Evolutionary conservation across 1,140 invertebrate species (phyloP), one percentile per base, ranked within the genome.

Genomic region (Meloidogyne hapla): DNA sequence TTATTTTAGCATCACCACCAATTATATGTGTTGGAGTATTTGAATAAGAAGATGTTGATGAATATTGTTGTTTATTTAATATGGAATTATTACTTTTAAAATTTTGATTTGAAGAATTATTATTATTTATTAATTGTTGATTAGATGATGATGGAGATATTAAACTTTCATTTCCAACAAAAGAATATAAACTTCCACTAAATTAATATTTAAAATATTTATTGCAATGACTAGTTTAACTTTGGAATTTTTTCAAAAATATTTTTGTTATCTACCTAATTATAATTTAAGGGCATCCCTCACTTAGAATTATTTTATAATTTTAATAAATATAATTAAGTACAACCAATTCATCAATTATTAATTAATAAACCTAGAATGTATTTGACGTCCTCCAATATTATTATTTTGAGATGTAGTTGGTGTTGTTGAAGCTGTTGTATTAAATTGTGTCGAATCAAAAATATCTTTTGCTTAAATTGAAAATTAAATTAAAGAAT

Each of bases 1-100:
- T 80, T 13, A 83, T 81, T 62, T 80, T 85, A 10, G 82, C 80
- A 12, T 69, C 83, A 18, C 23, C 61, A 40, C 23, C 61, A 40
- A n/a, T 45, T 10, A 10, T 40, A 26, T 10, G 38, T 10, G 18
- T 10, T 65, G 33, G 21, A 33, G 15, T 23, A 64, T 15, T 69
- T 25, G 21, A 75, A 75, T 25, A 56, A 18, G 66, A 63, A 38
- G 66, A 61, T 28, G 65, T 26, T 38, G 73, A 25, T 68, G n/a
- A 18, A 69, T 45, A 28, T 62, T 33, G 26, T 74, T 25, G n/a
- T n/a, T 48, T 15, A 74, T 25, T 45, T 18, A 72, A 69, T 38
- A 38, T 23, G 38, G 13, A 12, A 68, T 28, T 68, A n/a, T 21
- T 38, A 28, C 13, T 48, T 18, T 48, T 48, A 33, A 21, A 13